These are phyloP conservation scores for Bryconaethiops microstoma DNA, from an alignment of 2,797 vertebrate species.

Conservation along the genomic window DNA sequence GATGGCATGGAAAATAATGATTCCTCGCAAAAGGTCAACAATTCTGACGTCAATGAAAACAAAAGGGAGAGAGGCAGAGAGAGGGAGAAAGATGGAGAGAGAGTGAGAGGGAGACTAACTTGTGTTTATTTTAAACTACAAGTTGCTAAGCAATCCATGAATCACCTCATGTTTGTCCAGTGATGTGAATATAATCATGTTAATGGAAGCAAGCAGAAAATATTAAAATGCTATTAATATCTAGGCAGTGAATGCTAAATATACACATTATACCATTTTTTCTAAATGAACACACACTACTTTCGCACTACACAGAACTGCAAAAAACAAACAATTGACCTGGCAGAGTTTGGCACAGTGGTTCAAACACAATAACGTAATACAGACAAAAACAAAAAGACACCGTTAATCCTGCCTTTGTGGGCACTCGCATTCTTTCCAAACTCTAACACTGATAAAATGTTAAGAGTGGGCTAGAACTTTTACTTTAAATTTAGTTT, in stretches of 20 bases:
- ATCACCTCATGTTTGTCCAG: slow-evolving; percentile 38
- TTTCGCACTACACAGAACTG: too few relatives aligned
- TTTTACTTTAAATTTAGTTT: neutral
- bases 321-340: too few relatives aligned
- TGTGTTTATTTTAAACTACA: slow-evolving; percentile 42
- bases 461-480: neutral
- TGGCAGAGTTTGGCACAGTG: too few relatives aligned
- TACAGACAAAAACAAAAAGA: too few relatives aligned
- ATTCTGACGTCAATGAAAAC: slow-evolving; percentile 76
- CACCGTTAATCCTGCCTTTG: too few relatives aligned
- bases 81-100: slow-evolving; percentile 48
- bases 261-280: neutral
- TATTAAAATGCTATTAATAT: slow-evolving; percentile 30
- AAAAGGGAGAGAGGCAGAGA: slow-evolving; percentile 66
- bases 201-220: slow-evolving; percentile 16
- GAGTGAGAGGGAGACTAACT: slow-evolving; percentile 14
- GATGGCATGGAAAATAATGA: slow-evolving; percentile 78
- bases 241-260: neutral
- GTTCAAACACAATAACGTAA: too few relatives aligned
- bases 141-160: slow-evolving; percentile 51
- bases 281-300: neutral
- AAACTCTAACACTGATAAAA: neutral
- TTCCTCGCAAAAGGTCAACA: slow-evolving; percentile 76
- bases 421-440: too few relatives aligned
- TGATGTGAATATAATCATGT: slow-evolving; percentile 33